Conservation (phyloP, 1,140 invertebrate species). For the Eumaeus atala region DNA sequence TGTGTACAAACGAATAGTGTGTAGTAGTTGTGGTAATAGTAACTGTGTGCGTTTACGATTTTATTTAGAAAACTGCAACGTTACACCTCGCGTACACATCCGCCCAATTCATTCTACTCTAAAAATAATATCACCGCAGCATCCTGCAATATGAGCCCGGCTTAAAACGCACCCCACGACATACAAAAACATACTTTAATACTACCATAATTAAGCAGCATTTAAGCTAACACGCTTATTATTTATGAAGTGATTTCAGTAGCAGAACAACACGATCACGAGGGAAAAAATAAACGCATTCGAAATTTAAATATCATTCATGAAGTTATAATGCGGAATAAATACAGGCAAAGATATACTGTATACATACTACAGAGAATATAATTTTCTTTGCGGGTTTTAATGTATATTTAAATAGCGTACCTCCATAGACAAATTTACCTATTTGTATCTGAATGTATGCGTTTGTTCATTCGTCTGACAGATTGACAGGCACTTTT, state of each 20-base stretch:
- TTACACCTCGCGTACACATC: conserved; percentile 37
- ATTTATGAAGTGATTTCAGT: conserved; percentile 43
- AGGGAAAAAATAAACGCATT: conserved; percentile 38
- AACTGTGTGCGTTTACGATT: neutral
- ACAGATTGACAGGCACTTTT: conserved; percentile 32
- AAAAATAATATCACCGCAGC: conserved; percentile 39
- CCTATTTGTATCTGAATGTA: conserved; percentile 40
- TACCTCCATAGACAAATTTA: conserved; percentile 42
- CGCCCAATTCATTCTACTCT: conserved; percentile 35
- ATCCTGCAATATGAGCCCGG: conserved; percentile 39
- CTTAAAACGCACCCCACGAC: conserved; percentile 29
- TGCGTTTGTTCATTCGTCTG: conserved; percentile 37
- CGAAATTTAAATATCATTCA: conserved; percentile 52
- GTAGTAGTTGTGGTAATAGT: neutral
- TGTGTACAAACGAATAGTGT: neutral
- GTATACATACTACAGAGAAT: conserved; percentile 18
- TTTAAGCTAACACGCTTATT: conserved; percentile 16
- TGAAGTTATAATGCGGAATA: conserved; percentile 37
- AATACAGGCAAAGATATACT: conserved; percentile 23
- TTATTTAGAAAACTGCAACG: conserved; percentile 29
- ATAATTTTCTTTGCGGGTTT: conserved; percentile 16
- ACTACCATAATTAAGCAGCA: conserved; percentile 23
- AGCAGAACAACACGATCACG: conserved; percentile 46
- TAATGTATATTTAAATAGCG: conserved; percentile 37
- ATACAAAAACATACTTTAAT: conserved; percentile 26